phyloP scores from a whole-genome alignment of 1,140 invertebrate genomes.

The Bombus vancouverensis region DNA sequence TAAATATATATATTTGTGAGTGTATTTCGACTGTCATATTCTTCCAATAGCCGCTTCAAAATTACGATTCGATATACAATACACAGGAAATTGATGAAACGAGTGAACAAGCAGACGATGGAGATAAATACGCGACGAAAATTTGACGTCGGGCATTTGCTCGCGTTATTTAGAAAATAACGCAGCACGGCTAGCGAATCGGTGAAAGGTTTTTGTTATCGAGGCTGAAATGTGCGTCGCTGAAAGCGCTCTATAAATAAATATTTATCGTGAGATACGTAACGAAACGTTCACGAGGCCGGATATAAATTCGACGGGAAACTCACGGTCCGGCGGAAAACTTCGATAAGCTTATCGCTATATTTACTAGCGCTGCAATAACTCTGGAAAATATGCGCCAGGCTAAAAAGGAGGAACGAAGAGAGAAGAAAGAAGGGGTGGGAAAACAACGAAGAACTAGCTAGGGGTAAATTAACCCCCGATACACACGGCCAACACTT shows the following conservation, averaged over 20 bases:
- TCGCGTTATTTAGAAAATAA: conserved; percentile 6
- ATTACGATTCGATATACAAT: background rate
- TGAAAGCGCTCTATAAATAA: conserved; percentile 37
- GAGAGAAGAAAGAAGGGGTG: background rate
- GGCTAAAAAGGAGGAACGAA: background rate
- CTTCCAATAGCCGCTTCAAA: background rate
- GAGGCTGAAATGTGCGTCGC: conserved; percentile 11
- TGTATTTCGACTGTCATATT: background rate
- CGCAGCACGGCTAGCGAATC: background rate
- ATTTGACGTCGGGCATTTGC: background rate
- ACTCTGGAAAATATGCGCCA: conserved; percentile 20
- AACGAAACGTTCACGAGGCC: conserved; percentile 19
- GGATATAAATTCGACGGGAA: conserved; percentile 31
- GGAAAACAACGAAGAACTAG: background rate
- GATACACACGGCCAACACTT: background rate
- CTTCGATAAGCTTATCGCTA: conserved; percentile 43
- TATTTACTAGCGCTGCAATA: conserved; percentile 29
- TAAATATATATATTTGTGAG: background rate
- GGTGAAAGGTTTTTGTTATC: conserved; percentile 37
- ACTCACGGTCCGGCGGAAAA: conserved; percentile 13
- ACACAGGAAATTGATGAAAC: background rate
- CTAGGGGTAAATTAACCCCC: background rate
- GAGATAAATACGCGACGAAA: conserved; percentile 6
- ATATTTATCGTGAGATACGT: conserved; percentile 45
- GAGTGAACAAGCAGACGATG: background rate